Base-by-base conservation (phyloP, 2,888 invertebrate species). In the Harmothoe impar region DNA sequence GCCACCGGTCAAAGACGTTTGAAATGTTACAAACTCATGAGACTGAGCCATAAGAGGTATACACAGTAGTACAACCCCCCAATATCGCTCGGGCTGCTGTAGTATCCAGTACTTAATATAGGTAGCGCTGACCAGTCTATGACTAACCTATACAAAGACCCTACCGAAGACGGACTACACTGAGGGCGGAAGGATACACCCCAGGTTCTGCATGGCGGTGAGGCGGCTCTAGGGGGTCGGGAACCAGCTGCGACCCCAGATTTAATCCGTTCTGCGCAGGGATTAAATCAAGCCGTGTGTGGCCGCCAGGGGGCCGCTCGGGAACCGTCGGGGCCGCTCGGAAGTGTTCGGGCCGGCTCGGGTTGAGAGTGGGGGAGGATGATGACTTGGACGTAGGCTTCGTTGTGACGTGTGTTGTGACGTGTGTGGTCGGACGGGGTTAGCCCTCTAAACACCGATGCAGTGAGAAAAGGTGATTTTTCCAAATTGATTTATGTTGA, bases 261-360 rank as follows among this genome's bases (percentile, higher is more conserved):
- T 86, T 86, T 86, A 86, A 86, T 86, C 86, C 86, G 86, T 86
- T 86, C 86, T 86, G 56, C 25, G 86, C 86, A 86, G 54, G 52
- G 86, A 86, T 86, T 86, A 86, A 86, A 86, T 86, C 86, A 86
- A 54, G 51, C 52, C 52, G 86, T 54, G 86, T 43, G n/a, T 52
- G 86, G 86, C 35, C 43, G 43, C 7, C 31, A 25, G 77, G 1
- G 31, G 25, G 77, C 77, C 25, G 10, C 77, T 77, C 77, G 77
- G 77, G 31, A 25, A 15, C 77, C 31, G 29, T 29, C 77, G 15
- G 31, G 25, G 77, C 77, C 25, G 31, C 77, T 17, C n/a, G 17
- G 77, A 77, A 25, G 17, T 31, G 77, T 25, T 77, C 77, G 77
- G 29, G 5, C 1, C 29, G 29, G 29, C 31, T 15, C 77, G 77